These are phyloP conservation scores for Aporrectodea caliginosa DNA, from an alignment of 1,140 invertebrate species.

Conservation along the genomic window DNA sequence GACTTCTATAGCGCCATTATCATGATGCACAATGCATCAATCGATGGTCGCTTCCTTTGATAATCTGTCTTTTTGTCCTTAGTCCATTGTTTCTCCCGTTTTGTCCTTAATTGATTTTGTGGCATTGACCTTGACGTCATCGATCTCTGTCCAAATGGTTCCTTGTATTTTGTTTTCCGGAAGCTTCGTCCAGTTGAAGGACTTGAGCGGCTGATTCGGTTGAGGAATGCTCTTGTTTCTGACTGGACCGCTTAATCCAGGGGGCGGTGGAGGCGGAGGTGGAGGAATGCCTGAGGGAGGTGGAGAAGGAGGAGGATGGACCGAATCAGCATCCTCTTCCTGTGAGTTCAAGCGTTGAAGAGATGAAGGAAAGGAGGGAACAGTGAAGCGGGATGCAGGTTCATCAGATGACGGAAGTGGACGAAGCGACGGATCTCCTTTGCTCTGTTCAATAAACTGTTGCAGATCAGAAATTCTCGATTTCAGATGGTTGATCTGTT, in stretches of 20 bases:
- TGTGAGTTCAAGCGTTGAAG: no score
- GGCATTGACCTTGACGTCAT: slow-evolving; percentile 79
- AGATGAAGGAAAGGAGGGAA: no score
- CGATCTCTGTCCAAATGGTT: slow-evolving; percentile 90
- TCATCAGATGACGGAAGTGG: no score
- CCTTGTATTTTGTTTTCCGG: slow-evolving; percentile 70
- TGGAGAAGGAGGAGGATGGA: slow-evolving; percentile 56
- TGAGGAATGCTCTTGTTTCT: slow-evolving; percentile 65
- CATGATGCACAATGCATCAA: no score
- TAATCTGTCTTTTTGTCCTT: no score
- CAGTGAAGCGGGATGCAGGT: no score
- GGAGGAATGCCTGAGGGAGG: slow-evolving; percentile 33
- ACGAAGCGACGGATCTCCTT: not conserved
- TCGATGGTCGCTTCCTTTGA: no score
- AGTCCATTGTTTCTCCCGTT: no score
- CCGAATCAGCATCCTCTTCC: no score
- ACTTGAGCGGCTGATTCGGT: slow-evolving; percentile 85
- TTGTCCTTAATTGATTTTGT: no score
- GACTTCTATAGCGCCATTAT: no score
- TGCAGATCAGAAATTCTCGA: slow-evolving; percentile 69
- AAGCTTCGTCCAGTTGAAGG: slow-evolving; percentile 95
- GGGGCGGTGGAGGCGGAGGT: slow-evolving; percentile 55
- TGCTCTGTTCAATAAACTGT: slow-evolving; percentile 61
- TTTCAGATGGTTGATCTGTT: slow-evolving; percentile 72
- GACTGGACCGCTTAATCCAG: slow-evolving; percentile 36